A percentile compares a stretch with the other conserved stretches of the same genome.
phyloP scores from a whole-genome alignment of 2,888 invertebrate species.

The Physocephala rufipes region DNA sequence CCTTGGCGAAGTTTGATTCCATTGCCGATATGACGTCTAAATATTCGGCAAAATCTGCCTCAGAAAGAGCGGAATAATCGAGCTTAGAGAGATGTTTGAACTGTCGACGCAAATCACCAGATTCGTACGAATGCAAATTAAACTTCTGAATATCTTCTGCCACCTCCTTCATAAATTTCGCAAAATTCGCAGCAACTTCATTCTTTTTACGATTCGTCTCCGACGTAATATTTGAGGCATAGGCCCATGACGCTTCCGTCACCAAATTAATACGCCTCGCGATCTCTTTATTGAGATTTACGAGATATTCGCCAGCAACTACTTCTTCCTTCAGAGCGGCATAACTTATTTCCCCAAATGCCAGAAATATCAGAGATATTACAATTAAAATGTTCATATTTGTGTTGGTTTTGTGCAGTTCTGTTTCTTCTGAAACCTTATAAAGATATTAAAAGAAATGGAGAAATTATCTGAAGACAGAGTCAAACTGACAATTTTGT shows the following conservation, averaged over 20 bases:
- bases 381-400: neutral
- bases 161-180: conserved; percentile 63
- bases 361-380: neutral
- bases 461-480: conserved; percentile 36
- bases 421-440: conserved; percentile 42
- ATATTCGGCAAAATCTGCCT: conserved; percentile 72
- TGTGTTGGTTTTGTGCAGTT: neutral
- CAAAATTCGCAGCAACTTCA: conserved; percentile 58
- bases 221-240: conserved; percentile 80
- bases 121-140: conserved; percentile 77
- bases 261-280: conserved; percentile 71
- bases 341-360: conserved; percentile 44
- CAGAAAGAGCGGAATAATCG: conserved; percentile 77
- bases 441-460: conserved; percentile 39
- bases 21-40: conserved; percentile 75
- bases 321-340: conserved; percentile 64
- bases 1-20: conserved; percentile 80
- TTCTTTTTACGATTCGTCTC: conserved; percentile 71
- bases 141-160: conserved; percentile 67
- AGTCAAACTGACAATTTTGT: neutral
- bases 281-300: conserved; percentile 71
- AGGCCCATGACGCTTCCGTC: conserved; percentile 76
- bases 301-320: conserved; percentile 72
- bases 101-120: conserved; percentile 76
- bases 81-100: conserved; percentile 78